These are phyloP conservation scores for Trichosurus vulpecula DNA, from an alignment of 2,797 vertebrate species.

Conservation along the genomic window DNA sequence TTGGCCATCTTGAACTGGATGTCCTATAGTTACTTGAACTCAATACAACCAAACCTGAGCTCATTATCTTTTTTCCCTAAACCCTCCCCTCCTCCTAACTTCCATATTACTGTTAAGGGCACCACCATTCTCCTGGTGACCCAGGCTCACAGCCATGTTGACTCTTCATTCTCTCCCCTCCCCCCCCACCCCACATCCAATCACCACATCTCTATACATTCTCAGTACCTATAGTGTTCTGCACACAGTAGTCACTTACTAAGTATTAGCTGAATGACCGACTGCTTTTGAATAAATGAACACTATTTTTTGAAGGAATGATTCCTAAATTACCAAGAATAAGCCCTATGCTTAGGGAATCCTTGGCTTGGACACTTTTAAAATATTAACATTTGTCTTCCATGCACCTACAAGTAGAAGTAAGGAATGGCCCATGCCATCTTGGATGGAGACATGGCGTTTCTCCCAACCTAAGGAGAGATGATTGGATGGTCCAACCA, in stretches of 20 bases:
- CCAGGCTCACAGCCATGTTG: not conserved
- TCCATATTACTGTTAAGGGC: not conserved
- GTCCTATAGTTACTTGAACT: not conserved
- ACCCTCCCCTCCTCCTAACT: not conserved
- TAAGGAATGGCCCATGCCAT: not conserved
- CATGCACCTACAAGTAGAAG: not conserved
- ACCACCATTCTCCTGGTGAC: not conserved
- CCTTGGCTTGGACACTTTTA: not conserved
- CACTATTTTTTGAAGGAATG: not conserved
- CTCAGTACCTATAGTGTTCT: not conserved
- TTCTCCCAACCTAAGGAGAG: not conserved
- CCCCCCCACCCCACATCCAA: not conserved
- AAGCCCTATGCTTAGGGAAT: not conserved
- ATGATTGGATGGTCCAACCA: not conserved
- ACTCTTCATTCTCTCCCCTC: not conserved
- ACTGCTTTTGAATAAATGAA: not conserved
- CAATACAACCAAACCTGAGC: not conserved
- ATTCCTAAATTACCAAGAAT: not conserved
- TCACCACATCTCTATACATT: not conserved
- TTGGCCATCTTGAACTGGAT: not conserved
- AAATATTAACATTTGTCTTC: not conserved
- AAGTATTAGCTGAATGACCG: not conserved
- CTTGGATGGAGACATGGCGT: not conserved
- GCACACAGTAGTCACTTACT: not conserved
- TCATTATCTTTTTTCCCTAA: not conserved